Evolutionary conservation across 2,113 vertebrate genomes (phyloP).

Genomic region (Cervus canadensis): DNA sequence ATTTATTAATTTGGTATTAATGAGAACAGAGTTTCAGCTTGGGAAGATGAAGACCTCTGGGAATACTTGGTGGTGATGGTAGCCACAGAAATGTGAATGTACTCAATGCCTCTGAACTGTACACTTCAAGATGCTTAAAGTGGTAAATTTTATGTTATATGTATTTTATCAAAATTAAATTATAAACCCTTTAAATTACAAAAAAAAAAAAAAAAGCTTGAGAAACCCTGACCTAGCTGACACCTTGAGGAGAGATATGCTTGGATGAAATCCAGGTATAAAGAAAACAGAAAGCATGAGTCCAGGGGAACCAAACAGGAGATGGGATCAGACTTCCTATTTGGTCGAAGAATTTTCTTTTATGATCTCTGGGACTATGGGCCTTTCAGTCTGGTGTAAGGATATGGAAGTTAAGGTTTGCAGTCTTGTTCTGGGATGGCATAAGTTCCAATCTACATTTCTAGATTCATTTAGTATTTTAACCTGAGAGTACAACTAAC

Average conservation of each 20-base stretch:
- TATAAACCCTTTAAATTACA: neutral
- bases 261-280: neutral
- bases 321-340: neutral
- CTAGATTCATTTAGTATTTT: neutral
- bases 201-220: neutral
- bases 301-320: neutral
- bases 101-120: neutral
- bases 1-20: neutral
- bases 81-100: accelerated
- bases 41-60: neutral
- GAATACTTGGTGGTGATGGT: neutral
- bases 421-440: neutral
- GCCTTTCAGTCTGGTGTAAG: neutral
- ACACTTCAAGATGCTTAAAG: neutral
- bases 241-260: neutral
- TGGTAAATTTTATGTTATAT: neutral
- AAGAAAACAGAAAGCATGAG: neutral
- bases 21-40: neutral
- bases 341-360: neutral
- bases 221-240: neutral
- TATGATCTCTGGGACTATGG: neutral
- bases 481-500: neutral
- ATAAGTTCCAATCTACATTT: neutral
- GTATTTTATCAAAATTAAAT: neutral
- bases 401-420: neutral